These are phyloP conservation scores for Portunus trituberculatus DNA, from an alignment of 1,140 invertebrate species.

Conservation along the genomic window DNA sequence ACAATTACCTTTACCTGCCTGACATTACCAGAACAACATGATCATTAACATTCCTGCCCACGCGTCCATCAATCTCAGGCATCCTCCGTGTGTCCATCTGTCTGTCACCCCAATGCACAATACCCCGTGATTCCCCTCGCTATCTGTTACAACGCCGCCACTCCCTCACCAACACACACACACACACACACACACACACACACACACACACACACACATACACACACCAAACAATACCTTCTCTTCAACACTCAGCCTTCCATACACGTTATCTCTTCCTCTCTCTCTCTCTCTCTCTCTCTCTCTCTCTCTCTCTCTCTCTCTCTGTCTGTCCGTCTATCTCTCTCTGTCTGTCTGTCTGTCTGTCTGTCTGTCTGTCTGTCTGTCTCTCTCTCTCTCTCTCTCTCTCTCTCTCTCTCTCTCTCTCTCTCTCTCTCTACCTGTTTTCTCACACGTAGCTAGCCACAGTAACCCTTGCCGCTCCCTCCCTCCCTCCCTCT, in stretches of 20 bases:
- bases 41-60: constrained; percentile 26
- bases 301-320: background rate
- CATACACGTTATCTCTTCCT: background rate
- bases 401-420: background rate
- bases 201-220: constrained; percentile 30
- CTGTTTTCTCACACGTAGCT: background rate
- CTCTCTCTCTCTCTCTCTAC: background rate
- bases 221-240: background rate
- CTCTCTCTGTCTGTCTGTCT: too few species aligned
- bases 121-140: background rate
- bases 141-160: background rate
- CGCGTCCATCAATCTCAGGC: background rate
- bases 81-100: background rate
- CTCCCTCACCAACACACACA: background rate
- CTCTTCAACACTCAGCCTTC: too few species aligned
- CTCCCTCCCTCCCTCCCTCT: background rate
- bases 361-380: background rate
- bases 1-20: background rate
- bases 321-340: too few species aligned
- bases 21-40: background rate
- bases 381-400: constrained; percentile 36
- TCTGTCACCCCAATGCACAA: background rate
- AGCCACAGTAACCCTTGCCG: background rate
- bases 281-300: constrained; percentile 17
- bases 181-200: too few species aligned